Evolutionary conservation across 30 jellyfish, hydroid and myxozoan species (phyloP).

Genomic region (Nemopilema nomurai): DNA sequence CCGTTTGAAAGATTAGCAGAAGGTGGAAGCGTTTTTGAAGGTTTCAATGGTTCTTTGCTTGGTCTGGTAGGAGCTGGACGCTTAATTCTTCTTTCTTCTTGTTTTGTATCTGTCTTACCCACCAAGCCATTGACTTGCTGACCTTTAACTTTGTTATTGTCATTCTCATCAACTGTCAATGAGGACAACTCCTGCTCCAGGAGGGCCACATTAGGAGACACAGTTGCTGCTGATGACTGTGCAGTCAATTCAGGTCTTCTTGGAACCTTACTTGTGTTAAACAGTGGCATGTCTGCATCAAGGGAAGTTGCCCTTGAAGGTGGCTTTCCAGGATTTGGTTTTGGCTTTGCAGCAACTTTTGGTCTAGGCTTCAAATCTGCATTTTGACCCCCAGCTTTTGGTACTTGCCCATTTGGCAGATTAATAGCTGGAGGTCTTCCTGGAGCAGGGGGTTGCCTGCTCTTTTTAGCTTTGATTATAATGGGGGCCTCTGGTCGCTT

Average conservation of each 20-base stretch:
- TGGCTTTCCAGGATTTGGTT: constrained; percentile 1
- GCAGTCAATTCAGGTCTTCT: neutral
- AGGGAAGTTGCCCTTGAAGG: neutral
- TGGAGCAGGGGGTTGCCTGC: neutral
- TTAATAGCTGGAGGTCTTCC: constrained; percentile 14
- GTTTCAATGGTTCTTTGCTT: constrained; percentile 23
- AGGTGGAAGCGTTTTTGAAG: neutral
- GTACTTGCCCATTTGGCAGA: neutral
- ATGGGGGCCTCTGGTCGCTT: neutral
- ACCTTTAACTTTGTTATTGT: neutral
- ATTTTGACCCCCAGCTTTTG: neutral
- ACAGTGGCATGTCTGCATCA: constrained; percentile 57
- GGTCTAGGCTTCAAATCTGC: neutral
- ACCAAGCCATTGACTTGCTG: neutral
- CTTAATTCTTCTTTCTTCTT: neutral
- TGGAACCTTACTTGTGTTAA: constrained; percentile 8
- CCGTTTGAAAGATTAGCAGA: neutral
- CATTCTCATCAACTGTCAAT: neutral
- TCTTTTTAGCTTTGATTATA: constrained; percentile 8
- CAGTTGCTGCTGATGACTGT: neutral
- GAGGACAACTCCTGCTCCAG: constrained; percentile 45
- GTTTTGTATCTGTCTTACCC: neutral
- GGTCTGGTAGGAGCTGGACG: constrained; percentile 71
- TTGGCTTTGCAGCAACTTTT: constrained; percentile 14
- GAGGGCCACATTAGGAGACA: constrained; percentile 41